Base-by-base conservation (phyloP, 2,797 vertebrate genomes). In the Babyrousa celebensis region DNA sequence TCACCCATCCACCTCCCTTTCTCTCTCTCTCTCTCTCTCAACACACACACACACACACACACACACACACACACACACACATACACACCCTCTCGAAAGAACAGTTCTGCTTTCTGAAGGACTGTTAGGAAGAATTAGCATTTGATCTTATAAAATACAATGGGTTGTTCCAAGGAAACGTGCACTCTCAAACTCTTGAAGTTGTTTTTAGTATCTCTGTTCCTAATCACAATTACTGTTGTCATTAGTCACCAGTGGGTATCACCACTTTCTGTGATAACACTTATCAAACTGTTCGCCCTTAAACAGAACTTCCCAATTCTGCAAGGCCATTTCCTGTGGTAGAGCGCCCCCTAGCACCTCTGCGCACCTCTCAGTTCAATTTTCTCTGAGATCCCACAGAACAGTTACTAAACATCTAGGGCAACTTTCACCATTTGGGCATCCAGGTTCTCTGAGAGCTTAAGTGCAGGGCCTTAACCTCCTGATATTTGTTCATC, bases 331-430 rank as follows among this genome's bases (percentile, higher is more conserved):
- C 29, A 54, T 96, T 82, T 74, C 27, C 87, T 94, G 68, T 48
- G 97, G 72, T 29, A 98, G 79, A 97, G 95, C 77, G 82, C 97
- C 97, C 97, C 96, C 94, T 97, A 92, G 96, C 96, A 90, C 77
- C 0, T 36, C 48, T 36, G 54, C 43, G 40, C 52, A n/a, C 62
- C 32, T 94, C 62, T 89, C 0, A 86, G 54, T 74, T 83, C 20
- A 43, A 43, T 93, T n/a, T 85, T 80, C 56, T 75, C 52, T 56
- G 58, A 96, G 36, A 60, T 16, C 43, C 54, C 32, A 25, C 54
- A 78, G 65, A 93, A 62, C 54, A 86, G 71, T 36, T 91, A 29
- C 48, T 77, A 75, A 96, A 79, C 95, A 93, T 71, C 32, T 56
- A 48, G 20, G 60, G 25, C 36, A 72, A 32, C 36, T 83, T 56